A percentile compares a stretch with the other conserved stretches of the same genome.
phyloP scores from a whole-genome alignment of 2,797 vertebrate species.

The Pseudomugil gertrudae region DNA sequence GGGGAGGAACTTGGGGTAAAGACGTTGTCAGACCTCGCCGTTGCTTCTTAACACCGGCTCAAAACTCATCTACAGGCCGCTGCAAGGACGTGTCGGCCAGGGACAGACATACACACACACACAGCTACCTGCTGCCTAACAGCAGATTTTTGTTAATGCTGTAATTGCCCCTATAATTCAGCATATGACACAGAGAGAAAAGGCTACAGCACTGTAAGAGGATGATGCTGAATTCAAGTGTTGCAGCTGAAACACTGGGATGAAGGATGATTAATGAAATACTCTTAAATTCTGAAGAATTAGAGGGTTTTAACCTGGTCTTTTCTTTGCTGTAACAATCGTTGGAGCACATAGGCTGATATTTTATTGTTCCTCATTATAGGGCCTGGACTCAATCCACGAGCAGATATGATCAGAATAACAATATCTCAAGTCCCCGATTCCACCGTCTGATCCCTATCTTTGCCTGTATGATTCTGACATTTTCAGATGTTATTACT shows the following conservation, averaged over 20 bases:
- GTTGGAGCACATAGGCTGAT: conserved; percentile 45
- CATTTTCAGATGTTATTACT: conserved; percentile 79
- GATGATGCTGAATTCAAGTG: conserved; percentile 34
- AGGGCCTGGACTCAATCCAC: conserved; percentile 40
- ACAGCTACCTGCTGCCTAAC: conserved; percentile 45
- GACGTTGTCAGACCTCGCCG: conserved; percentile 59
- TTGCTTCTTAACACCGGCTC: conserved; percentile 63
- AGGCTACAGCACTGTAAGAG: conserved; percentile 1
- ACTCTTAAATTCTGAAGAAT: conserved; percentile 47
- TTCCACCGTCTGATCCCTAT: conserved; percentile 62
- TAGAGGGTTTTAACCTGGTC: conserved; percentile 1
- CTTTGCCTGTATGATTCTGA: conserved; percentile 66
- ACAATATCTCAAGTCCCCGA: conserved; percentile 63
- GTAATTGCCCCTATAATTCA: conserved; percentile 54
- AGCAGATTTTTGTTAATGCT: conserved; percentile 38
- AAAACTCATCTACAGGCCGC: conserved; percentile 64
- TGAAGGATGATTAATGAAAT: conserved; percentile 41
- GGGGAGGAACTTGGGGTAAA: conserved; percentile 76
- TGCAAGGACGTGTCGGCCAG: conserved; percentile 62
- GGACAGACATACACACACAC: conserved; percentile 21
- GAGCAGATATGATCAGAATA: conserved; percentile 69
- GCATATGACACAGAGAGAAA: conserved; percentile 43
- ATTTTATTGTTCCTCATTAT: conserved; percentile 66
- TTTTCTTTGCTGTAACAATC: conserved; percentile 39
- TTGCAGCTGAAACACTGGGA: conserved; percentile 28